Evolutionary conservation across 2,888 invertebrate genomes (phyloP), one percentile per base, ranked within the genome.

Genomic region (Lasioglossum villosulum): DNA sequence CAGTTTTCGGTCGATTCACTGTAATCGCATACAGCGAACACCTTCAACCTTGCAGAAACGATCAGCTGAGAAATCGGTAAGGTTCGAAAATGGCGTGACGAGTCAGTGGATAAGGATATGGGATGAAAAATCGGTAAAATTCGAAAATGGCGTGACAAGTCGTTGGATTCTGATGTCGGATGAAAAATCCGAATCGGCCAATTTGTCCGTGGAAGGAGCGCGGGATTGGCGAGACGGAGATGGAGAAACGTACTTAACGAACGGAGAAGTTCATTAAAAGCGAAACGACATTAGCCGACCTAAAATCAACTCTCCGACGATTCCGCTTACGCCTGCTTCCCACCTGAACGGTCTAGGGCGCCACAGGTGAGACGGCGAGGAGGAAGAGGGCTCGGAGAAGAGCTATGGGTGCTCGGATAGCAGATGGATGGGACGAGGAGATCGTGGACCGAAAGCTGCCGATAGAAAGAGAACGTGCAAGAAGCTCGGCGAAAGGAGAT

Each of bases 191-290:
- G 48, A 52, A 77, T 70, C 23, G 45, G 66, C n/a, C 56, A 76
- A 78, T 84, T 84, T 63, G 82, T 56, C 19, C 63, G 71, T 52
- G 71, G 66, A 80, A 90, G 89, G 81, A 86, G 84, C 74, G n/a
- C 76, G 39, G 78, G 63, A 87, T 86, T 88, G 91, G 92, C 87
- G 90, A 90, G 92, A 92, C 91, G 91, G 92, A 93, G 94, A 94
- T 92, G 93, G 93, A 93, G 94, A 94, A 94, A 94, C 91, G 94
- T 92, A 93, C 94, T 94, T 94, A 94, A 94, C 93, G 95, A 94
- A 94, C 93, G 94, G 93, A 94, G 94, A 94, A 94, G 94, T 95
- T 95, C 94, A 95, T 94, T 95, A 95, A 93, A 94, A 94, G 94
- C 93, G 93, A 94, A 95, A 95, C 93, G 93, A 94, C 94, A 92